A percentile compares a stretch with the other conserved stretches of the same genome.
Evolutionary conservation across 2,113 vertebrate genomes (phyloP).

Genomic region (Condylura cristata): DNA sequence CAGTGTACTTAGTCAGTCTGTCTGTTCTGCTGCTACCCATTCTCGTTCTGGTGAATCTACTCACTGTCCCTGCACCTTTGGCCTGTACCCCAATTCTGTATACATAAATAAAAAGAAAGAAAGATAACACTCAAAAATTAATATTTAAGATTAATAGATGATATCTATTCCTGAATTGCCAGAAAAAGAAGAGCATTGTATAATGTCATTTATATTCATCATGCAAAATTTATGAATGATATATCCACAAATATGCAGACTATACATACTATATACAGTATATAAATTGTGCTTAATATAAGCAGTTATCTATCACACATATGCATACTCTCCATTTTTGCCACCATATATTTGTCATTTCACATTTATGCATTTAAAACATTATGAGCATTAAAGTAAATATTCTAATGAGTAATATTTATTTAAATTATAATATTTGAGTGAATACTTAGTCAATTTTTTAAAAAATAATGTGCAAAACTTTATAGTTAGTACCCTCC

Average conservation of each 20-base stretch:
- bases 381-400: neutral
- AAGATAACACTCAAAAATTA: neutral
- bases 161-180: neutral
- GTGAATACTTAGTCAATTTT: neutral
- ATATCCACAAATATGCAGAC: neutral
- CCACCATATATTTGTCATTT: neutral
- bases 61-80: too few relatives aligned
- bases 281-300: neutral
- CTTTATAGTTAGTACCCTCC: too few relatives aligned
- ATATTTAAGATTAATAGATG: neutral
- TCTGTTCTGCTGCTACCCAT: too few relatives aligned
- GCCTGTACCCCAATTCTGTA: too few relatives aligned
- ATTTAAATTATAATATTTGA: neutral
- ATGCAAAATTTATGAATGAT: neutral
- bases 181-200: neutral
- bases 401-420: neutral
- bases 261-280: neutral
- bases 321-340: neutral
- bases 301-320: neutral
- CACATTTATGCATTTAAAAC: neutral
- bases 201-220: neutral
- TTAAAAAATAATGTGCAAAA: too few relatives aligned
- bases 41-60: too few relatives aligned
- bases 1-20: too few relatives aligned
- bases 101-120: too few relatives aligned